phyloP scores from a whole-genome alignment of 2,888 invertebrate species.

The Tromatobia lineatoria region DNA sequence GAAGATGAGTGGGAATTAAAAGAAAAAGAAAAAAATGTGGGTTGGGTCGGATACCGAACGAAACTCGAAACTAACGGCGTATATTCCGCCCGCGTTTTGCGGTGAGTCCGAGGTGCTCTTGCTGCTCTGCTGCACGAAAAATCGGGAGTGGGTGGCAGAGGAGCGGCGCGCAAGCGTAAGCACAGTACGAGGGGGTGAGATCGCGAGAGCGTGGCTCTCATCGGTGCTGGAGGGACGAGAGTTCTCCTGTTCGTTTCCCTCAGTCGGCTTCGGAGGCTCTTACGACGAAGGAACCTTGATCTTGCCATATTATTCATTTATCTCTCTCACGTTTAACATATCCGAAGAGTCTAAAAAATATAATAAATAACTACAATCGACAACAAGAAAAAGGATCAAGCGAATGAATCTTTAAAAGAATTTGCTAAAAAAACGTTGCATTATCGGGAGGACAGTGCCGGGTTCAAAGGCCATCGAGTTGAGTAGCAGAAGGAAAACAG shows the following conservation, averaged over 20 bases:
- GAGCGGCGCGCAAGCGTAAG: constrained; percentile 57
- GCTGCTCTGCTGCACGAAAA: constrained; percentile 57
- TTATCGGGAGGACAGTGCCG: neutral
- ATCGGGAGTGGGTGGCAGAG: constrained; percentile 51
- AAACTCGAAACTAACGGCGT: constrained; percentile 52
- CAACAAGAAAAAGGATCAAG: neutral
- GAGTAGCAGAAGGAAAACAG: neutral
- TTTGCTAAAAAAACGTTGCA: neutral
- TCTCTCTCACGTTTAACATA: neutral
- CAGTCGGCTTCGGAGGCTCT: constrained; percentile 65
- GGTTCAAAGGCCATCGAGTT: neutral
- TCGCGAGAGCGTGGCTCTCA: constrained; percentile 61
- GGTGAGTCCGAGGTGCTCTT: constrained; percentile 32
- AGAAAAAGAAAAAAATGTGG: constrained; percentile 2
- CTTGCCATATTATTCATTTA: constrained; percentile 40
- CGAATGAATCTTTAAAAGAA: neutral
- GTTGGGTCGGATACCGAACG: constrained; percentile 20
- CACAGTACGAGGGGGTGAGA: constrained; percentile 22
- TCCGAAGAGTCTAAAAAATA: neutral
- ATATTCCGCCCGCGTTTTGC: constrained; percentile 61
- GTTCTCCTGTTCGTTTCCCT: constrained; percentile 53
- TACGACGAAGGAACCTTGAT: constrained; percentile 63
- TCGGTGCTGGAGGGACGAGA: constrained; percentile 56
- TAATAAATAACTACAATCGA: neutral
- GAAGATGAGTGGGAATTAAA: constrained; percentile 40